Conservation (phyloP, 2,113 vertebrate species). For the Lontra canadensis region DNA sequence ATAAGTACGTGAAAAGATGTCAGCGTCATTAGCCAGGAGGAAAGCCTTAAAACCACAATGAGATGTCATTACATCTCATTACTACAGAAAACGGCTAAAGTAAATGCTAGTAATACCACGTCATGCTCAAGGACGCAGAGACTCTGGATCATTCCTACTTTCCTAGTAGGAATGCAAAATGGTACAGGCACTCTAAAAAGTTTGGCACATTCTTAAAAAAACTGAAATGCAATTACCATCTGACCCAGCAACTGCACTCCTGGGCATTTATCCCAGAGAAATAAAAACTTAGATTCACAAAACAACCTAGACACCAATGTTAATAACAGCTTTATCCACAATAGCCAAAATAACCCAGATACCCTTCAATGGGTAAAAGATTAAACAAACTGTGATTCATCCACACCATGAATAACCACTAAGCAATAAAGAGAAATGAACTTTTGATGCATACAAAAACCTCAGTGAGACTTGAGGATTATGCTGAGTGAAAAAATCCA, state of each 20-base stretch:
- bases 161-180: neutral
- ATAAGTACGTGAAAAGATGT: neutral
- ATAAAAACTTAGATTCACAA: neutral
- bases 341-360: neutral
- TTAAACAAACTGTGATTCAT: neutral
- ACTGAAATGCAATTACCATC: neutral
- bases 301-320: neutral
- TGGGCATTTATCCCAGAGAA: neutral
- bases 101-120: neutral
- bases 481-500: neutral
- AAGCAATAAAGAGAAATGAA: neutral
- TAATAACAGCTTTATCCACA: neutral
- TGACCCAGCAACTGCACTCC: neutral
- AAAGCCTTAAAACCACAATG: neutral
- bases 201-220: neutral
- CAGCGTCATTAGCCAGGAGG: neutral
- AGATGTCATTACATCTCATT: neutral
- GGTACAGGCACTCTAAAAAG: neutral
- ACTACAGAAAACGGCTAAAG: neutral
- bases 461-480: neutral
- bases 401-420: neutral
- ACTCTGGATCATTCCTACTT: neutral
- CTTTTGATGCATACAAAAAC: neutral
- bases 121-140: neutral
- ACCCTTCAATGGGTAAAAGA: neutral